Conservation (phyloP, 2,797 vertebrate genomes). For the Cottoperca gobio region DNA sequence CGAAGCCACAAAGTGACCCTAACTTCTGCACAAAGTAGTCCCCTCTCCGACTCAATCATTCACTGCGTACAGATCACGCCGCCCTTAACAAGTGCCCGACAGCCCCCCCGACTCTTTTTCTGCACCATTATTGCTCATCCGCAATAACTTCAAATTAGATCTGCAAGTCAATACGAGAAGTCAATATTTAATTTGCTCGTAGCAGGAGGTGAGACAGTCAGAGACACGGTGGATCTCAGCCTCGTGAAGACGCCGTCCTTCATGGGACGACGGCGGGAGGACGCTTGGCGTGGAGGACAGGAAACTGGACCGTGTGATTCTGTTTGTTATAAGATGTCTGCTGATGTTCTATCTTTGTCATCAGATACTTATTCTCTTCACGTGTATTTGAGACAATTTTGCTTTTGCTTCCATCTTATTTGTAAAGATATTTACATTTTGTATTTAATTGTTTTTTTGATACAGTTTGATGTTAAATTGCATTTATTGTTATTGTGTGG, state of each 20-base stretch:
- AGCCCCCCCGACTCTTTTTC: slow-evolving; percentile 57
- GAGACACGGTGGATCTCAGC: slow-evolving; percentile 22
- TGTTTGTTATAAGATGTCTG: too few species aligned
- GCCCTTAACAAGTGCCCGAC: slow-evolving; percentile 59
- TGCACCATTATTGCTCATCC: slow-evolving; percentile 77
- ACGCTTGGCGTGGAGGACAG: too few species aligned
- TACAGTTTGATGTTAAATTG: too few species aligned
- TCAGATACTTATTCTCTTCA: too few species aligned
- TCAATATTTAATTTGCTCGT: slow-evolving; percentile 91
- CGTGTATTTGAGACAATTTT: too few species aligned
- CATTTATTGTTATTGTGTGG: too few species aligned
- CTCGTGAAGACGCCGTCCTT: slow-evolving; percentile 18
- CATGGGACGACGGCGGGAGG: background rate
- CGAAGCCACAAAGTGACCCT: background rate
- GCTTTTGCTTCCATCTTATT: too few species aligned
- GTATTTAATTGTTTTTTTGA: too few species aligned
- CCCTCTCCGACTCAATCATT: slow-evolving; percentile 57
- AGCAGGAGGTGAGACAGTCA: slow-evolving; percentile 82
- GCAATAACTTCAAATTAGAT: slow-evolving; percentile 88
- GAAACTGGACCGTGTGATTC: too few species aligned
- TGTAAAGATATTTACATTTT: too few species aligned
- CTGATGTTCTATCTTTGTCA: too few species aligned
- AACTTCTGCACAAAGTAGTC: slow-evolving; percentile 15
- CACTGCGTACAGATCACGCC: slow-evolving; percentile 76
- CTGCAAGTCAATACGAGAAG: slow-evolving; percentile 84